Conservation (phyloP, 2,888 invertebrate species). For the Euphydryas editha region DNA sequence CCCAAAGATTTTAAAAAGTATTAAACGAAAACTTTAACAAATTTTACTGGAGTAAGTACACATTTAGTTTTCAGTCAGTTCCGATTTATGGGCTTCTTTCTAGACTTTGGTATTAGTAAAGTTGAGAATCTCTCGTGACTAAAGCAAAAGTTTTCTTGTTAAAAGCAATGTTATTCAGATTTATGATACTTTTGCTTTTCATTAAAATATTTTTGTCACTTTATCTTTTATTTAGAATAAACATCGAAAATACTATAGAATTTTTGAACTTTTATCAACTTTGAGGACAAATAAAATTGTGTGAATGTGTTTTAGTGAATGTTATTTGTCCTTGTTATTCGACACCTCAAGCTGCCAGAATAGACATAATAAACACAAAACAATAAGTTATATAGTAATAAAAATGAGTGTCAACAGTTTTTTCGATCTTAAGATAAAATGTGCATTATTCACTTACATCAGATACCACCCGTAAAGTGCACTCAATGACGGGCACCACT, state of each 20-base stretch:
- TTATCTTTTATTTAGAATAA: neutral
- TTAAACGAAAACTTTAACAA: slow-evolving; percentile 17
- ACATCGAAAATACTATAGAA: neutral
- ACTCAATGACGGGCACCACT: slow-evolving; percentile 27
- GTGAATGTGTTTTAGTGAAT: no score
- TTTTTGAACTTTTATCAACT: neutral
- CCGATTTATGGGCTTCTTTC: slow-evolving; percentile 25
- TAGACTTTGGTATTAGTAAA: slow-evolving; percentile 44
- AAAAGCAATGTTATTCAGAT: slow-evolving; percentile 35
- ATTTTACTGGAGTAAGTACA: slow-evolving; percentile 11
- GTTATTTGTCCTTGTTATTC: no score
- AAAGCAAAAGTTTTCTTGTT: slow-evolving; percentile 25
- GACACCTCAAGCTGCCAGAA: no score
- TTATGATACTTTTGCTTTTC: slow-evolving; percentile 18
- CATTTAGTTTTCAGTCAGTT: slow-evolving; percentile 16
- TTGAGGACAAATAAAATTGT: neutral
- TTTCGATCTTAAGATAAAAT: neutral
- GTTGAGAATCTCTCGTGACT: slow-evolving; percentile 35
- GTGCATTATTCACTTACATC: slow-evolving; percentile 16
- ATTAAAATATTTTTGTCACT: neutral
- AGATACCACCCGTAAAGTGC: slow-evolving; percentile 19
- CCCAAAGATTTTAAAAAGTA: slow-evolving; percentile 30
- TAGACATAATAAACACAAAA: neutral
- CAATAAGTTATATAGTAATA: neutral
- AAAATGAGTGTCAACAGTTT: slow-evolving; percentile 9